Conservation (phyloP, 2,113 vertebrate species). For the Genyomyrus donnyi region DNA sequence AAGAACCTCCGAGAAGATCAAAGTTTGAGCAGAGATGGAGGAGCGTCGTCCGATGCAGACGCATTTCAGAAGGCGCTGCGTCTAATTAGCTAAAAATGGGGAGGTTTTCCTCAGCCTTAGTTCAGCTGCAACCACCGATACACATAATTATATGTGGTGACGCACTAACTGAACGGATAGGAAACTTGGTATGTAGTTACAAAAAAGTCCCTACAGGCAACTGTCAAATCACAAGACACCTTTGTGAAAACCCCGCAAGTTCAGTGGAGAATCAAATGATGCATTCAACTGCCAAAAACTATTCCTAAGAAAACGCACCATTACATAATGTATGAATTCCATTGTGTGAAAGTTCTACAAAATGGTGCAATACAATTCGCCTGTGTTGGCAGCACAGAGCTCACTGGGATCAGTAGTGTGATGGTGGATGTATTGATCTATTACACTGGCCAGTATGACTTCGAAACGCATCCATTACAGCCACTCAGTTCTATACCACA, state of each 20-base stretch:
- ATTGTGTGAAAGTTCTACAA: neutral
- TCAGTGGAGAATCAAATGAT: neutral
- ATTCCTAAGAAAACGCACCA: neutral
- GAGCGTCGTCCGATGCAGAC: neutral
- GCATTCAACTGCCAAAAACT: neutral
- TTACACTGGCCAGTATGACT: neutral
- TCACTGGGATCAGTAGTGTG: neutral
- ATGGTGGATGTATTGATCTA: neutral
- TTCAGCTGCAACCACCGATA: neutral
- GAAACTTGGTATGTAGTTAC: neutral
- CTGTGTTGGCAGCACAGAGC: neutral
- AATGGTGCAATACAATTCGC: neutral
- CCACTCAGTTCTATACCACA: neutral
- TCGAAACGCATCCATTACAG: neutral
- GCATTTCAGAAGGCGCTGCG: neutral
- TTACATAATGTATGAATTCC: neutral
- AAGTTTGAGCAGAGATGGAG: neutral
- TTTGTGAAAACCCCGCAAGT: neutral
- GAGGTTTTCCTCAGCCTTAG: neutral
- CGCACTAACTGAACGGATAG: neutral
- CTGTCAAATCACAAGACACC: neutral
- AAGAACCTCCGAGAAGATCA: neutral
- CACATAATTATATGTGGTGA: neutral
- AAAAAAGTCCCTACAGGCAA: neutral
- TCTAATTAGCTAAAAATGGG: neutral